A percentile compares a stretch with the other conserved stretches of the same genome.
These are phyloP conservation scores for Climacteris rufus DNA, from an alignment of 2,113 vertebrate species.

Conservation along the genomic window DNA sequence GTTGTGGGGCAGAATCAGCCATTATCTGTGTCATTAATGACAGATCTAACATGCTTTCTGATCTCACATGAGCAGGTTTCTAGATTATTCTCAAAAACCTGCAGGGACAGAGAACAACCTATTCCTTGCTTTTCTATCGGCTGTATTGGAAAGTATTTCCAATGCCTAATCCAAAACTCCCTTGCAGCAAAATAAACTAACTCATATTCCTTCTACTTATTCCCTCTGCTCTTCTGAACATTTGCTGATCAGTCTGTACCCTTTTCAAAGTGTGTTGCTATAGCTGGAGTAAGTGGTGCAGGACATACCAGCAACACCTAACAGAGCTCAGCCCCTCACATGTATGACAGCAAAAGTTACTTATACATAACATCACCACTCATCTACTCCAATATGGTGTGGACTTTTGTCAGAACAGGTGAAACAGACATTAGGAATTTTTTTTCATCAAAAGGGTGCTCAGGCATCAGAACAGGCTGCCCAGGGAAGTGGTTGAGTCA, in stretches of 20 bases:
- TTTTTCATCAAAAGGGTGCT: neutral
- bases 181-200: neutral
- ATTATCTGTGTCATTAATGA: neutral
- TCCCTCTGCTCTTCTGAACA: neutral
- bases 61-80: neutral
- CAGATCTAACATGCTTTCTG: neutral
- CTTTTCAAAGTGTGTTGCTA: neutral
- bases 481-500: neutral
- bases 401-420: neutral
- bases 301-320: neutral
- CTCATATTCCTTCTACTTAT: neutral
- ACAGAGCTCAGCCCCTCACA: neutral
- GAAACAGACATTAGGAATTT: neutral
- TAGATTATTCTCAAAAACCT: neutral
- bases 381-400: neutral
- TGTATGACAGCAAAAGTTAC: neutral
- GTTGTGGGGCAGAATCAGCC: neutral
- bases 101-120: neutral
- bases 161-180: neutral
- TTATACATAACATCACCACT: neutral
- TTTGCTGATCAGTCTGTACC: neutral
- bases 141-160: neutral
- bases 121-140: neutral
- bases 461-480: neutral
- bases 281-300: neutral